These are phyloP conservation scores for Drosophila ogumai DNA, from an alignment of 1,140 invertebrate genomes.

Conservation along the genomic window DNA sequence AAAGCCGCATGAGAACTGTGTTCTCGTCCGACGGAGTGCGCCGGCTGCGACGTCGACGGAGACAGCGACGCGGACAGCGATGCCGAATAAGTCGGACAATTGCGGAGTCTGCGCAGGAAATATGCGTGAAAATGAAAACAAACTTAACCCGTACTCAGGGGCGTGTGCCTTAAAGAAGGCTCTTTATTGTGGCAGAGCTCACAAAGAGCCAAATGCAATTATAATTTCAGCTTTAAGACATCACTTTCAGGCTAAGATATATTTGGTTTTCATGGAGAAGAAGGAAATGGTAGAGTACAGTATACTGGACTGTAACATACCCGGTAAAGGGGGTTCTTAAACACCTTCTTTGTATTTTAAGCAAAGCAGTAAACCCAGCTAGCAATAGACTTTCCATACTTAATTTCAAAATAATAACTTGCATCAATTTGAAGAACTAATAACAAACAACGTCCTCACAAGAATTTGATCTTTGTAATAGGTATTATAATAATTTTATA, in stretches of 20 bases:
- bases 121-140: conserved; percentile 63
- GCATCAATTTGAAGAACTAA: too few species aligned
- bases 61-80: conserved; percentile 37
- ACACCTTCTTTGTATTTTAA: too few species aligned
- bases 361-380: neutral
- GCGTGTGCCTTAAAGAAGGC: conserved; percentile 1
- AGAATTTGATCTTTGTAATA: neutral
- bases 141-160: conserved; percentile 65
- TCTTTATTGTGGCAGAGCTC: neutral
- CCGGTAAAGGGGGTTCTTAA: neutral
- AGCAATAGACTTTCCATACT: too few species aligned
- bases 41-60: conserved; percentile 9
- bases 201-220: too few species aligned
- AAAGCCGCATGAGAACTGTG: conserved; percentile 69
- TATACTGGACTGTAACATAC: neutral
- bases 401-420: too few species aligned
- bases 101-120: conserved; percentile 62
- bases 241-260: neutral
- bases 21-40: conserved; percentile 9
- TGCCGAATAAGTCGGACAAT: conserved; percentile 51
- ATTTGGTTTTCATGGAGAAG: neutral
- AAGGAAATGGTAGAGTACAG: neutral
- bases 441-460: neutral
- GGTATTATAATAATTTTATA: neutral
- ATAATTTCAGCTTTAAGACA: neutral